Evolutionary conservation across 2,888 invertebrate genomes (phyloP).

Genomic region (Cabera pusaria): DNA sequence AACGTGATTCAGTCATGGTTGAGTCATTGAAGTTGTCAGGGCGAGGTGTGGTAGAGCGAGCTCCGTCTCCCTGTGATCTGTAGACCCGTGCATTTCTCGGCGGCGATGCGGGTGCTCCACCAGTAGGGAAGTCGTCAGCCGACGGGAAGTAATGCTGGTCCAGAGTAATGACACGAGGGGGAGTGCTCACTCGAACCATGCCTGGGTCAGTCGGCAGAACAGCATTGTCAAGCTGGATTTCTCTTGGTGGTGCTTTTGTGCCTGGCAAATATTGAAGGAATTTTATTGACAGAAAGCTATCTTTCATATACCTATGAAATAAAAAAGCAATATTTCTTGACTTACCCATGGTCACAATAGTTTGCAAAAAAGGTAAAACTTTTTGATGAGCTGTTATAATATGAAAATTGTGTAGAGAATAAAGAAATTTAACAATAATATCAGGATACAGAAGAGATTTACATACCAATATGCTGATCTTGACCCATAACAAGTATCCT

Average conservation of each 20-base stretch:
- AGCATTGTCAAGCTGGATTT: slow-evolving; percentile 93
- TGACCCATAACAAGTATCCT: slow-evolving; percentile 94
- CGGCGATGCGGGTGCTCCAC: slow-evolving; percentile 58
- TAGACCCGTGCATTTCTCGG: slow-evolving; percentile 58
- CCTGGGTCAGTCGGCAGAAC: slow-evolving; percentile 88
- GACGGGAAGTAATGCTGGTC: slow-evolving; percentile 93
- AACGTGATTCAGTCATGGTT: slow-evolving; percentile 73
- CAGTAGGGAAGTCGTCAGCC: slow-evolving; percentile 26
- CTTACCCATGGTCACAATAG: slow-evolving; percentile 21
- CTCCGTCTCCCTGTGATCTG: slow-evolving; percentile 69
- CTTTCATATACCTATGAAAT: neutral
- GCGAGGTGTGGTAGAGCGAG: slow-evolving; percentile 60
- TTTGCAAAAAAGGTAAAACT: slow-evolving; percentile 17
- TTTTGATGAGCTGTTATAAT: slow-evolving; percentile 16
- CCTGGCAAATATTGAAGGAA: slow-evolving; percentile 67
- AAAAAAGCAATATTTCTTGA: neutral
- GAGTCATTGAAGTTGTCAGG: slow-evolving; percentile 72
- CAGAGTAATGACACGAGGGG: slow-evolving; percentile 93
- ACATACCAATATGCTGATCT: slow-evolving; percentile 85
- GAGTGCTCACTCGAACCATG: slow-evolving; percentile 92
- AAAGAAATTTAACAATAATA: neutral
- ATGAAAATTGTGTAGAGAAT: neutral
- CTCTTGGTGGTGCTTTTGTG: slow-evolving; percentile 93
- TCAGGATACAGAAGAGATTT: neutral
- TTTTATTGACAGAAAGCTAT: neutral